A percentile compares a stretch with the other conserved stretches of the same genome.
Conservation (phyloP, 1,140 invertebrate genomes). For the Kradibia gibbosae region DNA sequence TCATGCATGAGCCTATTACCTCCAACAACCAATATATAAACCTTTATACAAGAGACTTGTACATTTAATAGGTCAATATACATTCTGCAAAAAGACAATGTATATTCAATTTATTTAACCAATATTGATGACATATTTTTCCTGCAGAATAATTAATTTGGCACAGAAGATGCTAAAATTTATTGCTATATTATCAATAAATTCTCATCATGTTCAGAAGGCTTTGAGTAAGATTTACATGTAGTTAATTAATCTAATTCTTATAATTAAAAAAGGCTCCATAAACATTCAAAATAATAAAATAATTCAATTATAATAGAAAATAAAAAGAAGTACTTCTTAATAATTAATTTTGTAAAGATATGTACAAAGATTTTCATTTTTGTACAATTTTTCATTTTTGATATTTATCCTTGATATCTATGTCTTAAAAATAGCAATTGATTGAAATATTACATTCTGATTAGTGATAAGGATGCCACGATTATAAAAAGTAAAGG, state of each 20-base stretch:
- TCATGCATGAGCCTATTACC: constrained; percentile 10
- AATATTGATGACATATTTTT: constrained; percentile 10
- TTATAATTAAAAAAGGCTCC: not conserved
- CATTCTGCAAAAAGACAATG: constrained; percentile 10
- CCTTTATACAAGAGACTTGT: constrained; percentile 13
- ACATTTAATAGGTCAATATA: not conserved
- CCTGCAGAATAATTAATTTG: not conserved
- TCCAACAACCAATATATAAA: constrained; percentile 14
- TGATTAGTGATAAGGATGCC: not conserved
- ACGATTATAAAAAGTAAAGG: not conserved
- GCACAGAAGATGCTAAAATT: not conserved
- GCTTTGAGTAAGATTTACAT: not conserved
- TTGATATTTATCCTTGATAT: too few relatives aligned
- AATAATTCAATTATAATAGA: too few relatives aligned
- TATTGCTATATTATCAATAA: not conserved
- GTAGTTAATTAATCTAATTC: not conserved
- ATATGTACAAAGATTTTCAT: too few relatives aligned
- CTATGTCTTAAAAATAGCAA: too few relatives aligned
- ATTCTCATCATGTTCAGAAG: not conserved
- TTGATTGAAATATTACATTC: too few relatives aligned
- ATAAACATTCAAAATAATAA: too few relatives aligned
- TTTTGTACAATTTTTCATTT: too few relatives aligned
- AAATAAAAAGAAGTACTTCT: too few relatives aligned
- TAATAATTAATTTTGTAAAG: too few relatives aligned
- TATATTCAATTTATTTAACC: not conserved